These are phyloP conservation scores for Cephus pygmeus DNA, from an alignment of 2,888 invertebrate genomes.

Conservation along the genomic window DNA sequence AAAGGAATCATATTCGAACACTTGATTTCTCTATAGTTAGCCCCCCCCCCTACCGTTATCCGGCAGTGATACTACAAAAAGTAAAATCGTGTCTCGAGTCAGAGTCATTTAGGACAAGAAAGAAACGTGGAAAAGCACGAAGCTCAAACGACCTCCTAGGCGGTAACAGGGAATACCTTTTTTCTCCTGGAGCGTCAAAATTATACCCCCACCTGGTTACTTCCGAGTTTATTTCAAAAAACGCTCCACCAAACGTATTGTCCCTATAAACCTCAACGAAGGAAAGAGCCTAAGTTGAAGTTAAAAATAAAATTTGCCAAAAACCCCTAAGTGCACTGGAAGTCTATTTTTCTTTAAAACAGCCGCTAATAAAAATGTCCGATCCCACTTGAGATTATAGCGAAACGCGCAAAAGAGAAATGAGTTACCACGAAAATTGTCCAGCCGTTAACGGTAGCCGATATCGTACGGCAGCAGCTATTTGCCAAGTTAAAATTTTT, in stretches of 20 bases:
- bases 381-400: background rate
- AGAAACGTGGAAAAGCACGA: background rate
- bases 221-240: background rate
- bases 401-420: background rate
- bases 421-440: background rate
- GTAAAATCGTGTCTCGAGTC: background rate
- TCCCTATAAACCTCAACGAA: background rate
- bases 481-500: constrained; percentile 1
- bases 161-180: background rate
- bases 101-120: background rate
- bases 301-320: background rate
- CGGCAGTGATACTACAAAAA: background rate
- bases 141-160: background rate
- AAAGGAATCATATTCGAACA: background rate
- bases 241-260: background rate
- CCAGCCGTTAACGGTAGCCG: background rate
- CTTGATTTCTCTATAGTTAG: background rate
- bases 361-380: background rate
- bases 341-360: background rate
- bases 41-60: background rate
- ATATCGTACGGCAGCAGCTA: background rate
- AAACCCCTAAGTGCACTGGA: background rate
- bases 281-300: background rate
- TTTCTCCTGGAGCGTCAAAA: background rate
- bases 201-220: background rate